These are phyloP conservation scores for Pipistrellus kuhlii DNA, from an alignment of 2,797 vertebrate species.

Conservation along the genomic window DNA sequence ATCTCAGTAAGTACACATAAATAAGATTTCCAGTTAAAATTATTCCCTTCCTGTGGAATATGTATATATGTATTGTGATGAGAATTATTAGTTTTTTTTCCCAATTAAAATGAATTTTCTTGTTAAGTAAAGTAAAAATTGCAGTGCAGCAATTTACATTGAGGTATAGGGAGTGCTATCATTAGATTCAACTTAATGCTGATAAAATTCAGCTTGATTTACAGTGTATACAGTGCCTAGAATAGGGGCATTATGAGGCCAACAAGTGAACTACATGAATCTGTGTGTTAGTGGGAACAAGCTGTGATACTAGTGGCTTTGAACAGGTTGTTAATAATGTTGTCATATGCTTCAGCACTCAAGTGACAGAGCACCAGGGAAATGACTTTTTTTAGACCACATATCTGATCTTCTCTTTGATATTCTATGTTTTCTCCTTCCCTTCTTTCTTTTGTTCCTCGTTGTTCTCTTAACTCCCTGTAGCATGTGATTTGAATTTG, in stretches of 20 bases:
- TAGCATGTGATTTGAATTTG: neutral
- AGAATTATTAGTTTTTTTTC: slow-evolving; percentile 74
- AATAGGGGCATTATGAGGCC: slow-evolving; percentile 30
- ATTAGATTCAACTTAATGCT: neutral
- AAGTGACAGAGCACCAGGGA: slow-evolving; percentile 48
- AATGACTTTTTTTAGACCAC: slow-evolving; percentile 6
- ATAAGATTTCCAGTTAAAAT: slow-evolving; percentile 86
- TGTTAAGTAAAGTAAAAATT: slow-evolving; percentile 56
- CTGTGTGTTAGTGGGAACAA: slow-evolving; percentile 56
- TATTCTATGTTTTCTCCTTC: neutral
- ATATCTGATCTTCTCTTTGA: slow-evolving; percentile 44
- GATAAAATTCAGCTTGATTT: slow-evolving; percentile 46
- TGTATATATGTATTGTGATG: slow-evolving; percentile 77
- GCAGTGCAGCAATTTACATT: slow-evolving; percentile 34
- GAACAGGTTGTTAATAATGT: slow-evolving; percentile 58
- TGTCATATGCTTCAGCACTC: slow-evolving; percentile 41
- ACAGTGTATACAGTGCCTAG: neutral
- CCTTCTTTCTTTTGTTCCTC: neutral
- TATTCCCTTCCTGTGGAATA: slow-evolving; percentile 83
- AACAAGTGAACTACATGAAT: neutral
- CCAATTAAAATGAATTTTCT: slow-evolving; percentile 66
- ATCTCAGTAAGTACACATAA: slow-evolving; percentile 94
- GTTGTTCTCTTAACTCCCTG: neutral
- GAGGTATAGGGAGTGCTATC: neutral
- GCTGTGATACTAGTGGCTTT: slow-evolving; percentile 49